These are phyloP conservation scores for Psittacula echo DNA, from an alignment of 2,797 vertebrate species.

Conservation along the genomic window DNA sequence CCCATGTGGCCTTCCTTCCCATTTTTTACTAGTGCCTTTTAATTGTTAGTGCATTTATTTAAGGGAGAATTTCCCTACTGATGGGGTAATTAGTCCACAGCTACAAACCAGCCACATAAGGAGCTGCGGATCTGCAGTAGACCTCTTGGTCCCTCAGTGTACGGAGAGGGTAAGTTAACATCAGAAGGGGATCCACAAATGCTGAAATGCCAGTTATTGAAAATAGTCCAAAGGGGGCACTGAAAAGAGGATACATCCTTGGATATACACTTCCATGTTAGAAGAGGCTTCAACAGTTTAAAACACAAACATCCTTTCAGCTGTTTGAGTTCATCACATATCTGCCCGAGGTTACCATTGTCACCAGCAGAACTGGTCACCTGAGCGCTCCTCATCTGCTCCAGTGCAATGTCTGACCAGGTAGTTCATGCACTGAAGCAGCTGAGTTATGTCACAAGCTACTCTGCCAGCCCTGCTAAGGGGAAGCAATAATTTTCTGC, in stretches of 20 bases:
- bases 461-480: neutral
- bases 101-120: neutral
- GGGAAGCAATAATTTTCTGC: neutral
- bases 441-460: neutral
- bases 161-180: neutral
- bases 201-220: neutral
- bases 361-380: neutral
- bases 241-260: neutral
- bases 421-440: neutral
- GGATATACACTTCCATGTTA: neutral
- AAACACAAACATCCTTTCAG: neutral
- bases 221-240: neutral
- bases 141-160: neutral
- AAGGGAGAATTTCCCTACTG: neutral
- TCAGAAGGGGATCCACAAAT: neutral
- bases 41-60: neutral
- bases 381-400: neutral
- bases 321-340: neutral
- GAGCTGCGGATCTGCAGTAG: neutral
- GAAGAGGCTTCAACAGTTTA: neutral
- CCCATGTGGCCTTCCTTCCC: neutral
- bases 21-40: neutral
- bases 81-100: neutral
- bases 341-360: accelerated
- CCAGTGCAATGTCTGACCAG: neutral